Percentiles rank a stretch among this genome's conserved stretches.
These are phyloP conservation scores for Dynastes hyllus DNA, from an alignment of 2,888 invertebrate genomes.

Conservation along the genomic window DNA sequence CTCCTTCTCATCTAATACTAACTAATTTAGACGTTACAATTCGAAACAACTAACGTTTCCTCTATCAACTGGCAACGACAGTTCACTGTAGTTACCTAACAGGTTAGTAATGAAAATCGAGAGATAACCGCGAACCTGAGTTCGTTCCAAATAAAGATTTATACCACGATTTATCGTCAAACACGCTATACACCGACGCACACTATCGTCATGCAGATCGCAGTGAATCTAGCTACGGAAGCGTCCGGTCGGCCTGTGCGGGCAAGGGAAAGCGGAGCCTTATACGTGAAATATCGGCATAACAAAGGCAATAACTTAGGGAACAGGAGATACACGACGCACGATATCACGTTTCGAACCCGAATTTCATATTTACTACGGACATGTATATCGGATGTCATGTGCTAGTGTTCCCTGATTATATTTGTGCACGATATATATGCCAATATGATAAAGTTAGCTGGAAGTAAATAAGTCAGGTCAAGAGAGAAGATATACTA, in stretches of 20 bases:
- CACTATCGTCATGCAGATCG: slow-evolving; percentile 10
- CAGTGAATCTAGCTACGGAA: background rate
- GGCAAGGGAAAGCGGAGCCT: background rate
- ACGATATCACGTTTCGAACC: background rate
- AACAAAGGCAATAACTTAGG: slow-evolving; percentile 13
- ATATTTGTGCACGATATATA: background rate
- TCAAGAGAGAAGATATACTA: slow-evolving; percentile 3
- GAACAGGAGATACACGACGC: background rate
- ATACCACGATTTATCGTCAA: slow-evolving; percentile 9
- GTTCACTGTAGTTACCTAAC: too few species aligned
- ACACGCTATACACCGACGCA: background rate
- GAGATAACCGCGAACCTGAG: too few species aligned
- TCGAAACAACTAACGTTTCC: too few species aligned
- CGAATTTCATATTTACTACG: slow-evolving; percentile 1
- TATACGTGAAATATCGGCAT: slow-evolving; percentile 1
- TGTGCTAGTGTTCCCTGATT: background rate
- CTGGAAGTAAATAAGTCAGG: slow-evolving; percentile 3
- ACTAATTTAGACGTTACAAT: too few species aligned
- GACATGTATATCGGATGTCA: background rate
- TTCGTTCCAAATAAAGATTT: slow-evolving; percentile 17
- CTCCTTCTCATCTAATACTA: too few species aligned
- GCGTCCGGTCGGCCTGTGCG: background rate
- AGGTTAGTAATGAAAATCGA: too few species aligned
- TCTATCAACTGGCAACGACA: too few species aligned
- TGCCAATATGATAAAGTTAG: slow-evolving; percentile 25